phyloP scores from a whole-genome alignment of 2,797 vertebrate species.

The Mus spretus region DNA sequence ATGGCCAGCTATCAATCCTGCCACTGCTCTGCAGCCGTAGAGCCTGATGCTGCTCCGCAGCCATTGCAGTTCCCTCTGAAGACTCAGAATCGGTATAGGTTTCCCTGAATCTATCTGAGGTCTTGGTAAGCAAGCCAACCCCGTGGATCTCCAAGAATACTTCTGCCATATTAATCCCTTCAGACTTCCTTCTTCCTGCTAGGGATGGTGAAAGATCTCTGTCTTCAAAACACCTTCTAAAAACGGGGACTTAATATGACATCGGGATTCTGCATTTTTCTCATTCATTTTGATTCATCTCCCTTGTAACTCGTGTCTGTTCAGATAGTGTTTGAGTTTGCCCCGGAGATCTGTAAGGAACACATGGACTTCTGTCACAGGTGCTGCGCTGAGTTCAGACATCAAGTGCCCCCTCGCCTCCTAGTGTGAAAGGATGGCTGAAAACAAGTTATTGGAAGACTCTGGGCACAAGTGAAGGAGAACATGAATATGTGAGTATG shows the following conservation, averaged over 20 bases:
- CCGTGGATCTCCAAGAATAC: slow-evolving; percentile 71
- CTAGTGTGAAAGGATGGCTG: background rate
- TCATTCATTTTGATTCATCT: background rate
- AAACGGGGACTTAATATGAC: background rate
- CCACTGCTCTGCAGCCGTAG: slow-evolving; percentile 31
- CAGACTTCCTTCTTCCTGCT: background rate
- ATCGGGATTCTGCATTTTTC: too few relatives aligned
- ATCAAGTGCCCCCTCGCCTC: background rate
- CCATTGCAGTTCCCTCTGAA: slow-evolving; percentile 51
- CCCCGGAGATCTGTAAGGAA: background rate
- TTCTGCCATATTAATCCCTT: background rate
- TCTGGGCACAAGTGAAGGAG: background rate
- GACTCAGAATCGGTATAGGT: slow-evolving; percentile 69
- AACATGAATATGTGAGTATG: background rate
- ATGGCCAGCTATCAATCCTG: slow-evolving; percentile 71
- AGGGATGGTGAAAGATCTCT: background rate
- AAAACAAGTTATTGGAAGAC: background rate
- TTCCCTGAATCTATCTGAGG: slow-evolving; percentile 65
- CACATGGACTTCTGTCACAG: background rate
- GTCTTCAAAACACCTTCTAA: background rate
- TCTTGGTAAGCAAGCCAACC: slow-evolving; percentile 64
- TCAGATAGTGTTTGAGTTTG: background rate
- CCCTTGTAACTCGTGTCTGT: background rate
- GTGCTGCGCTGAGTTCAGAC: background rate
- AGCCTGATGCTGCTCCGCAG: slow-evolving; percentile 59